Base-by-base conservation (phyloP, 2,888 invertebrate genomes). In the Monochamus alternatus region DNA sequence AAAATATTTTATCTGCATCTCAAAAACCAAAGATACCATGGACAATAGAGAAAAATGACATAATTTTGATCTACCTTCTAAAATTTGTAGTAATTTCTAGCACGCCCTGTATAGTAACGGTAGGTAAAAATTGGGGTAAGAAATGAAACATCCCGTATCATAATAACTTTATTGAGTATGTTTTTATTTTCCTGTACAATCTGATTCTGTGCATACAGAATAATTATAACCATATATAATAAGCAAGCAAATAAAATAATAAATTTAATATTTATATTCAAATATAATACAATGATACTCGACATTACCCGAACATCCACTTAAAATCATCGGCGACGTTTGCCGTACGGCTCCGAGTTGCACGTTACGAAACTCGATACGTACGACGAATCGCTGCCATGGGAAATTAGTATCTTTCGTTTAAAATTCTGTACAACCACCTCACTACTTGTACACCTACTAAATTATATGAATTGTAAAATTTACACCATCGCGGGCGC, bases 371-470 rank as follows among this genome's bases (percentile, higher is more conserved):
- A 77, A 77, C 44, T 51, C 30, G 32, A 44, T 8, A 3, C 43
- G 52, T 55, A 47, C 66, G 75, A 71, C 75, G 75, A 75, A 76
- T 66, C 67, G 65, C 71, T 73, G 75, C 70, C 73, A 60, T 52
- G 60, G 63, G 71, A 73, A 70, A 76, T 84, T 84, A 84, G 84
- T 84, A 83, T 81, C 80, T 78, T 79, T 77, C 70, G 77, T 82
- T 85, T 84, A 86, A 81, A 86, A 85, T 85, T 87, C 87, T 89
- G 88, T 89, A 89, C 88, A 89, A 87, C 87, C 88, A 88, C 88
- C 88, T 84, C 78, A 83, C 88, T 88, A 88, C 87, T 86, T 86
- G 86, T 88, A 88, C 87, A 87, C 83, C 87, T 87, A 88, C 83
- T 85, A 84, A 83, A 84, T 84, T 82, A 82, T 76, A 78, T 70